Conservation (phyloP, 2,888 invertebrate genomes). For the Hemistola chrysoprasaria region DNA sequence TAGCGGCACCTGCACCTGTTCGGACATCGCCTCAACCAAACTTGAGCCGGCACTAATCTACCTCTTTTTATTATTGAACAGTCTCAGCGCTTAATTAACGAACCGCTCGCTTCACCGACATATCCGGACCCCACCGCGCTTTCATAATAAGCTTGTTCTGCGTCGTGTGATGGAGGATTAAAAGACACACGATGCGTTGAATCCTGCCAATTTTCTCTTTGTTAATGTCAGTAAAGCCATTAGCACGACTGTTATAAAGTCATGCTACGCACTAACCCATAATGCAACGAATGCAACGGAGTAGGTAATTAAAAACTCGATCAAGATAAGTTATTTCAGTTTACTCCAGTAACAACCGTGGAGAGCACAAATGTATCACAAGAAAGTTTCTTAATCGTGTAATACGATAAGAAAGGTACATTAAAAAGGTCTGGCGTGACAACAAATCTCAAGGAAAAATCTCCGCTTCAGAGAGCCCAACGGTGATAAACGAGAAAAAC, state of each 20-base stretch:
- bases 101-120: conserved; percentile 43
- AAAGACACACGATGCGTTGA: conserved; percentile 11
- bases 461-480: conserved; percentile 80
- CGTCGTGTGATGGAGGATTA: conserved; percentile 21
- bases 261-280: background rate
- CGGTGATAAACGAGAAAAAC: conserved; percentile 83
- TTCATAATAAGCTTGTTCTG: conserved; percentile 22
- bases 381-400: conserved; percentile 71
- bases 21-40: conserved; percentile 39
- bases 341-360: conserved; percentile 11
- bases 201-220: conserved; percentile 4
- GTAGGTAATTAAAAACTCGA: too few relatives aligned
- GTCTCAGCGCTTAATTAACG: conserved; percentile 57
- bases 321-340: too few relatives aligned
- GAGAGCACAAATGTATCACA: conserved; percentile 40
- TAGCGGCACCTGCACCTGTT: conserved; percentile 55
- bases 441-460: conserved; percentile 83
- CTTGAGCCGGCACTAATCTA: conserved; percentile 51
- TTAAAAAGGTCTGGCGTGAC: conserved; percentile 83
- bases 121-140: conserved; percentile 25
- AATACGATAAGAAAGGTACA: conserved; percentile 79
- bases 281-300: background rate
- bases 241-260: conserved; percentile 1
- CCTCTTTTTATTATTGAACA: conserved; percentile 54
- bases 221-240: conserved; percentile 1